Percentiles rank a stretch among this genome's conserved stretches.
Conservation (phyloP, 2,797 vertebrate species). For the Enteromius thamalakanensis region DNA sequence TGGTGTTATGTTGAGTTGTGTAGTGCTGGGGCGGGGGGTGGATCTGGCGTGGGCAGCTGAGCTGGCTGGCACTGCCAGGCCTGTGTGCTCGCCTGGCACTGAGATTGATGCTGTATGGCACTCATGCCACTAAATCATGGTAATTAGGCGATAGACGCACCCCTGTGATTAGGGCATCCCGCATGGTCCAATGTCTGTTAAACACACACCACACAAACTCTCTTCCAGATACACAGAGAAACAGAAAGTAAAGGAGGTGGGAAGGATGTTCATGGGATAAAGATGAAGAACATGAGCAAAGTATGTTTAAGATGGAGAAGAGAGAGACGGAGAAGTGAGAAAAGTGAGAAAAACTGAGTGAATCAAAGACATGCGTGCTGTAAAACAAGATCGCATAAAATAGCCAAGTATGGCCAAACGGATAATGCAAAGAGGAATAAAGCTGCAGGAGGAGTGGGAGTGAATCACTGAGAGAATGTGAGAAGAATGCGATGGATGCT, state of each 20-base stretch:
- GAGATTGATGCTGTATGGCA: conserved; percentile 58
- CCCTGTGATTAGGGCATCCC: conserved; percentile 61
- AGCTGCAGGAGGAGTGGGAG: not conserved
- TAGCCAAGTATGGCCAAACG: conserved; percentile 7
- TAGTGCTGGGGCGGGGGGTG: conserved; percentile 31
- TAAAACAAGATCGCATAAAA: not conserved
- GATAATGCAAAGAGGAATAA: not conserved
- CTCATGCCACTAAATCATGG: conserved; percentile 62
- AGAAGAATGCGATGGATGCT: conserved; percentile 8
- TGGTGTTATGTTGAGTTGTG: conserved; percentile 5
- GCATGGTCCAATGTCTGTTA: conserved; percentile 49
- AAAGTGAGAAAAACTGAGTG: conserved; percentile 8
- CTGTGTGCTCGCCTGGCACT: conserved; percentile 52
- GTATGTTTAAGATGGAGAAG: conserved; percentile 28
- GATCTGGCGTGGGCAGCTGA: conserved; percentile 47
- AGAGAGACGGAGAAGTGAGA: conserved; percentile 12
- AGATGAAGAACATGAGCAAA: conserved; percentile 27
- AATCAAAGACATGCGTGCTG: not conserved
- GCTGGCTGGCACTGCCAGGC: conserved; percentile 41
- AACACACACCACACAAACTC: conserved; percentile 44
- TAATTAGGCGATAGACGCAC: conserved; percentile 61
- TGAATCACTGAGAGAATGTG: not conserved
- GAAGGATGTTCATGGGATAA: conserved; percentile 54
- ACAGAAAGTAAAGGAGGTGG: conserved; percentile 69
- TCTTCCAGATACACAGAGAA: conserved; percentile 28